A percentile compares a stretch with the other conserved stretches of the same genome.
Evolutionary conservation across 2,888 invertebrate species (phyloP).

Genomic region (Andrena fulva): DNA sequence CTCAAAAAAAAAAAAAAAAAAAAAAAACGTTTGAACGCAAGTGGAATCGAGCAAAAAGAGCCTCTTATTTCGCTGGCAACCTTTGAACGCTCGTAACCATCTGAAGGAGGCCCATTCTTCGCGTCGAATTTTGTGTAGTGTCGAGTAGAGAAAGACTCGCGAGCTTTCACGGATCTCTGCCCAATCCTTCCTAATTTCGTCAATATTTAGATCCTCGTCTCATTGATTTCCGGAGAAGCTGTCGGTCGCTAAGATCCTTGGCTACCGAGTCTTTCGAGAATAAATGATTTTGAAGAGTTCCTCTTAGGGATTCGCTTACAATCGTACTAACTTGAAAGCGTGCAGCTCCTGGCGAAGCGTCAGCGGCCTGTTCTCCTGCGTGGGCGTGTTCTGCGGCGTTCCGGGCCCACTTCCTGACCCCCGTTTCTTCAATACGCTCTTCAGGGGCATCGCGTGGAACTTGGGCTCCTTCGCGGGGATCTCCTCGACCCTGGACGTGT

Average conservation of each 20-base stretch:
- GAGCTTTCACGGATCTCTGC: neutral
- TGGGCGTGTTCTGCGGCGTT: slow-evolving; percentile 89
- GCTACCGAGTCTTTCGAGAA: slow-evolving; percentile 41
- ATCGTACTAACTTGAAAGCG: slow-evolving; percentile 91
- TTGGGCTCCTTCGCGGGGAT: slow-evolving; percentile 97
- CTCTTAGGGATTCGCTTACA: slow-evolving; percentile 1
- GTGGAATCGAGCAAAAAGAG: neutral
- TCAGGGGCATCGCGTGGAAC: slow-evolving; percentile 95
- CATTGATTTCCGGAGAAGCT: neutral
- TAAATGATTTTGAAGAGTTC: neutral
- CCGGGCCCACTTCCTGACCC: slow-evolving; percentile 88
- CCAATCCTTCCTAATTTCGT: too few species aligned
- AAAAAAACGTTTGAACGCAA: neutral
- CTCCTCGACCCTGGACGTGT: slow-evolving; percentile 94
- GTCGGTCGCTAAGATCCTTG: neutral
- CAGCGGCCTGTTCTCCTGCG: slow-evolving; percentile 89
- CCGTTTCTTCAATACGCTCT: slow-evolving; percentile 96
- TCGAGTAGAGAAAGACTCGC: slow-evolving; percentile 44
- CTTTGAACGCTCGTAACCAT: slow-evolving; percentile 12
- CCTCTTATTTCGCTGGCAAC: neutral
- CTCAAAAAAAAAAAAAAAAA: neutral
- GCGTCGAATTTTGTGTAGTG: slow-evolving; percentile 42
- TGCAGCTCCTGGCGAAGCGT: slow-evolving; percentile 91
- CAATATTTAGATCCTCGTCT: neutral
- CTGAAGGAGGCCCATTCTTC: slow-evolving; percentile 45